phyloP scores from a whole-genome alignment of 92 coral and sea anemone species.

The Parazoanthus darwini region DNA sequence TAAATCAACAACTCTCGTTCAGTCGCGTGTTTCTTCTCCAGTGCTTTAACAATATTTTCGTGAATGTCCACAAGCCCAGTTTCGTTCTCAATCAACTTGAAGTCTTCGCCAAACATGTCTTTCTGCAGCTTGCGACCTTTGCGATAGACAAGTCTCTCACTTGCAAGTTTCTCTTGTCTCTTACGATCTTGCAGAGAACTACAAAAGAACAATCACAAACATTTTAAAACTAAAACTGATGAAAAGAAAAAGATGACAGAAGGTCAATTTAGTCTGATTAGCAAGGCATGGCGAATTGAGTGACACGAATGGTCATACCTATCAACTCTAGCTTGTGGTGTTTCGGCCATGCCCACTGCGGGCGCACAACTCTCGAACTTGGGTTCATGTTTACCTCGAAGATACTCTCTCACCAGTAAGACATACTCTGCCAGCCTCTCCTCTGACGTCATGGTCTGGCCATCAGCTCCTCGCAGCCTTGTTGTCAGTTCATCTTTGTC shows the following conservation, averaged over 20 bases:
- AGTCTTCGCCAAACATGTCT: constrained; percentile 63
- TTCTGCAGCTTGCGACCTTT: constrained; percentile 88
- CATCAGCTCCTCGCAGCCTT: constrained; percentile 73
- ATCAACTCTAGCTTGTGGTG: constrained; percentile 55
- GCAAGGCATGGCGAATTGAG: background rate
- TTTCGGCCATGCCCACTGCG: constrained; percentile 88
- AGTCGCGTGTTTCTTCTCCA: constrained; percentile 86
- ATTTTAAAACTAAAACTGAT: background rate
- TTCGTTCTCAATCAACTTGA: constrained; percentile 59
- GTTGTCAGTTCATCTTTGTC: constrained; percentile 75
- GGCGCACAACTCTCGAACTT: constrained; percentile 74
- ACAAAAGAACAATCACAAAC: background rate
- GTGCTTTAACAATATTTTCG: constrained; percentile 82
- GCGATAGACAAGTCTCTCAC: constrained; percentile 66
- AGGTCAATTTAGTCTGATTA: background rate
- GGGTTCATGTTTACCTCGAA: constrained; percentile 76
- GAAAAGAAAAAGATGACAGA: background rate
- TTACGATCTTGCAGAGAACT: constrained; percentile 60
- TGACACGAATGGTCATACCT: constrained; percentile 42
- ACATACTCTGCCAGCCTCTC: constrained; percentile 84
- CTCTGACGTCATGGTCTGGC: constrained; percentile 77
- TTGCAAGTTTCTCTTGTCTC: constrained; percentile 74
- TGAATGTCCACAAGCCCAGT: constrained; percentile 79
- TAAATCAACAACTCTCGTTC: constrained; percentile 86
- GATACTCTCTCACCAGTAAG: constrained; percentile 70